Evolutionary conservation across 2,888 invertebrate species (phyloP).

Genomic region (Rhingia campestris): DNA sequence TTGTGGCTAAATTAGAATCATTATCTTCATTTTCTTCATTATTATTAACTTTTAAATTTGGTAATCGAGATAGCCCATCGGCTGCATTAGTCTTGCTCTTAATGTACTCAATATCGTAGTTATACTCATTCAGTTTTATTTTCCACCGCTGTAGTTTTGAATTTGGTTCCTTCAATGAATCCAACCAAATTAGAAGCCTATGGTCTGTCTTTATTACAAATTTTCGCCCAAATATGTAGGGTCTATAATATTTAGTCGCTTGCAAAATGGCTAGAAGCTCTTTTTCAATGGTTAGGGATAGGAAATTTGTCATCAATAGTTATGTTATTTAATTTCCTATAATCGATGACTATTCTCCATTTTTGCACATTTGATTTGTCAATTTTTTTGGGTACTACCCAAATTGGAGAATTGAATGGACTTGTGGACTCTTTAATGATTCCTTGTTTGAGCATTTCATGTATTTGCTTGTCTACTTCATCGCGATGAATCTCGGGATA

Average conservation of each 20-base stretch:
- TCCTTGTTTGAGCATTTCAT: constrained; percentile 36
- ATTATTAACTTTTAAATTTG: constrained; percentile 1
- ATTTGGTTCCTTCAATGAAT: constrained; percentile 79
- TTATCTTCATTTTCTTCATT: neutral
- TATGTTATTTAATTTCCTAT: constrained; percentile 70
- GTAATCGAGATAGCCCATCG: constrained; percentile 75
- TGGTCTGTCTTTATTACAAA: constrained; percentile 81
- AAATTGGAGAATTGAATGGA: constrained; percentile 8
- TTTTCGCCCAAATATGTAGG: constrained; percentile 78
- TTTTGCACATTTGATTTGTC: constrained; percentile 14
- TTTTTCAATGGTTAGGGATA: constrained; percentile 77
- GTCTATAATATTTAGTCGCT: constrained; percentile 78
- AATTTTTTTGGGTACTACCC: constrained; percentile 30
- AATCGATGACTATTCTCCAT: constrained; percentile 73
- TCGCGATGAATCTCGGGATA: constrained; percentile 69
- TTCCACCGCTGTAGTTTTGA: constrained; percentile 79
- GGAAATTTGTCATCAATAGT: constrained; percentile 69
- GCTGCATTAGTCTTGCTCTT: constrained; percentile 66
- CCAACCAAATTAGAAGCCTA: constrained; percentile 79
- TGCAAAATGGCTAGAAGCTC: constrained; percentile 78
- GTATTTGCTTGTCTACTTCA: constrained; percentile 67
- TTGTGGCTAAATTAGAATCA: neutral
- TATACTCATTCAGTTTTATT: constrained; percentile 77
- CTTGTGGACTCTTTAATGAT: constrained; percentile 13
- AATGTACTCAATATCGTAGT: constrained; percentile 76